Conservation (phyloP, 2,888 invertebrate species). For the Torymus texanus region DNA sequence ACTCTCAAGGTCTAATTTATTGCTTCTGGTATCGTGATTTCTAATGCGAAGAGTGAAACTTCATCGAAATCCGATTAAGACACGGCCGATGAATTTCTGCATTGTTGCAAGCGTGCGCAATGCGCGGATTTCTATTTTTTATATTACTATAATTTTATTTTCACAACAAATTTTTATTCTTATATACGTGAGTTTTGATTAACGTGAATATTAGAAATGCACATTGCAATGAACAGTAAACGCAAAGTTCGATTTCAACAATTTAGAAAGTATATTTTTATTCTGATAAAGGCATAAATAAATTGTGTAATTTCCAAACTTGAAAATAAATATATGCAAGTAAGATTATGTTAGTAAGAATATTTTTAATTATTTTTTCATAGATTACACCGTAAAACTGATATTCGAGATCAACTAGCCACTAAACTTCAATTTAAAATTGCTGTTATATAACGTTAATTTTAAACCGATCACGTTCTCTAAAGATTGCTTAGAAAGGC, state of each 20-base stretch:
- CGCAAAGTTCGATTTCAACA: not conserved
- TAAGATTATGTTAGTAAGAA: too few species aligned
- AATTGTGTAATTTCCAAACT: too few species aligned
- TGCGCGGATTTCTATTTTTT: conserved; percentile 15
- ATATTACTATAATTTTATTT: conserved; percentile 2
- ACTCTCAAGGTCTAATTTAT: conserved; percentile 15
- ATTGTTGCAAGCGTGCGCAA: conserved; percentile 21
- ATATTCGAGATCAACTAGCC: too few species aligned
- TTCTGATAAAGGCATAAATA: too few species aligned
- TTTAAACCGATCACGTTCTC: too few species aligned
- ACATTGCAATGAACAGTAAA: not conserved
- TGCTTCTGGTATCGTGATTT: conserved; percentile 15
- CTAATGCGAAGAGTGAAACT: conserved; percentile 18
- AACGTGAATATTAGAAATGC: not conserved
- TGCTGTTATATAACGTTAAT: too few species aligned
- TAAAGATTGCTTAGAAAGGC: too few species aligned
- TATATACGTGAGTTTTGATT: conserved; percentile 22
- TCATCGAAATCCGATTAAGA: conserved; percentile 37
- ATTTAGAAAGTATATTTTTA: too few species aligned
- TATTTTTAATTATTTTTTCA: too few species aligned
- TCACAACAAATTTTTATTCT: conserved; percentile 1
- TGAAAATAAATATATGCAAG: too few species aligned
- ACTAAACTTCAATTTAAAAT: too few species aligned
- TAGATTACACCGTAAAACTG: too few species aligned
- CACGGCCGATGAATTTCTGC: conserved; percentile 41